Evolutionary conservation across 2,113 vertebrate species (phyloP), one percentile per base, ranked within the genome.

Genomic region (Macrotus californicus): DNA sequence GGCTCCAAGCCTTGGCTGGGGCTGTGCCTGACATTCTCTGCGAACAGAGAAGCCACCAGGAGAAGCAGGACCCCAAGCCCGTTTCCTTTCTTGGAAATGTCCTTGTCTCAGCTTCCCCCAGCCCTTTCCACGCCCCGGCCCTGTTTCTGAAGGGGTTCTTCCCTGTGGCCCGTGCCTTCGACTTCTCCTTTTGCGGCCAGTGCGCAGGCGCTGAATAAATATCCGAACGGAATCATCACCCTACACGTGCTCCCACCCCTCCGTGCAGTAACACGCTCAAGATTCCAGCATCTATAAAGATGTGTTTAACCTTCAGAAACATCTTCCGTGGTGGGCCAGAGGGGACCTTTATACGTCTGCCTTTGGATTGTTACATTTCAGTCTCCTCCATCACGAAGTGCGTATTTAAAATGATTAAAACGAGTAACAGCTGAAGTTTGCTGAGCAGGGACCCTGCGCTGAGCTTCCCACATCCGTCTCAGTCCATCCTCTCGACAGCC

Each of bases 51-150:
- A 48, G 5, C 39, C 52, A 6, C 0, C 0, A 72, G 88, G n/a
- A 80, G 31, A 73, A 6, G 75, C 12, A 39, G 43, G 36, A 22
- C 52, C 29, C 0, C 46, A 0, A 24, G 5, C 5, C 66, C 4
- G 0, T 6, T 4, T 73, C 81, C 22, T 3, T 52, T 12, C n/a
- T 14, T 8, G 81, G 29, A 54, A 22, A 41, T 29, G 1, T 26
- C 22, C 14, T 1, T 0, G 10, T 34, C 56, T 10, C n/a, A 48
- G 1, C 1, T 50, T 21, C 26, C 34, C 31, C 50, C 41, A 26
- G 41, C 31, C 18, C 26, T 5, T 31, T 41, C 12, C 1, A 1
- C 48, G 19, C 15, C 15, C 11, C 46, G 3, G 4, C 9, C 11
- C n/a, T 8, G 19, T 41, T 67, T 48, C 34, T 26, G 29, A 70